Evolutionary conservation across 2,797 vertebrate species (phyloP).

Genomic region (Arremon aurantiirostris): DNA sequence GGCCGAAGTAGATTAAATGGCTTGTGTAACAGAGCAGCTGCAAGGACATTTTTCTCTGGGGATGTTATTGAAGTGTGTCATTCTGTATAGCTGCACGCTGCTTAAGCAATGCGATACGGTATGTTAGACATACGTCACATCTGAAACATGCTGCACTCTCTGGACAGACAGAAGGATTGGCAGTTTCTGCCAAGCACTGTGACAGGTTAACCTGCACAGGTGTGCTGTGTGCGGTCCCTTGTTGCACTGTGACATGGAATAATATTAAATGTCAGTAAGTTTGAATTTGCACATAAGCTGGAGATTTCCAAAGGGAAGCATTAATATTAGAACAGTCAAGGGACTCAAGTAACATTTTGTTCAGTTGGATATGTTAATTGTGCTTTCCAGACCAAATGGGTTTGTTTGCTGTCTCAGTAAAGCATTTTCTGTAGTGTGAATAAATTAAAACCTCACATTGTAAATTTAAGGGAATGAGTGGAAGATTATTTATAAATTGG

Average conservation of each 20-base stretch:
- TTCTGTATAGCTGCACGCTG: background rate
- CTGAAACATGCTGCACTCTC: background rate
- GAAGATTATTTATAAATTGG: background rate
- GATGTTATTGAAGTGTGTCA: constrained; percentile 3
- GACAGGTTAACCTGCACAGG: background rate
- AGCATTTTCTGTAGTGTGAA: background rate
- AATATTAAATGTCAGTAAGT: background rate
- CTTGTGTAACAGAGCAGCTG: constrained; percentile 55
- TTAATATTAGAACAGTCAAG: background rate
- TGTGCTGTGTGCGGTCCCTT: background rate
- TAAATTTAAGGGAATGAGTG: background rate
- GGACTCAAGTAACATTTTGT: background rate
- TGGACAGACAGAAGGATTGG: background rate
- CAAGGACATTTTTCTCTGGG: constrained; percentile 24
- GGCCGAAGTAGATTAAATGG: constrained; percentile 26
- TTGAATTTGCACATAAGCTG: background rate
- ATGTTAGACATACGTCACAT: fast-evolving
- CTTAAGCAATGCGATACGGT: background rate
- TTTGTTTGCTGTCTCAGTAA: background rate
- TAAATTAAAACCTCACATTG: background rate
- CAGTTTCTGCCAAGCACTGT: background rate
- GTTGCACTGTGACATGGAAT: background rate
- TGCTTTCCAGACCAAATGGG: background rate
- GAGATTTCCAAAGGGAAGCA: background rate
- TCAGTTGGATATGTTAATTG: background rate